A percentile compares a stretch with the other conserved stretches of the same genome.
These are phyloP conservation scores for Amorpha juglandis DNA, from an alignment of 2,888 invertebrate genomes.

Conservation along the genomic window DNA sequence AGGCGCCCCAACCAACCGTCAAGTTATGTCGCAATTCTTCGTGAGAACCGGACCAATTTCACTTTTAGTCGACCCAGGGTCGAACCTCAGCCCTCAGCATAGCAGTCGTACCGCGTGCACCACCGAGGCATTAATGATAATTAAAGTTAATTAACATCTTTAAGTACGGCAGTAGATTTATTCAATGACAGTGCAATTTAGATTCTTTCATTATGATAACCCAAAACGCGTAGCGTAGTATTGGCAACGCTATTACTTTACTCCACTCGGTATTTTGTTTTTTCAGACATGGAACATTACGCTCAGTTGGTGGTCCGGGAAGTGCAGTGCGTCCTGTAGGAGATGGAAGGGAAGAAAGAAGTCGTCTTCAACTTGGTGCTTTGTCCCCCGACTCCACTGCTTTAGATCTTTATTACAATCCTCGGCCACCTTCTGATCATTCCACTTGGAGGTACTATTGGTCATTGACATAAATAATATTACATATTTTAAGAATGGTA, in stretches of 20 bases:
- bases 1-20: no score
- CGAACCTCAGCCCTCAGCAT: no score
- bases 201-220: neutral
- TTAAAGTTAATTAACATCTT: no score
- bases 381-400: slow-evolving; percentile 87
- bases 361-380: slow-evolving; percentile 88
- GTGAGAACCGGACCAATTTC: no score
- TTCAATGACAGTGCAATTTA: no score
- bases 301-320: slow-evolving; percentile 71
- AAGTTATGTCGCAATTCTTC: no score
- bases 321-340: slow-evolving; percentile 87
- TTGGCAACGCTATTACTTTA: neutral
- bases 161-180: no score
- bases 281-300: slow-evolving; percentile 75
- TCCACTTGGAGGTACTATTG: slow-evolving; percentile 79
- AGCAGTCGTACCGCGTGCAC: no score
- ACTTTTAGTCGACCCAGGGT: no score
- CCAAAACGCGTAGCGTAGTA: neutral
- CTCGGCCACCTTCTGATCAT: slow-evolving; percentile 87
- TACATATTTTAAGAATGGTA: neutral
- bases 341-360: slow-evolving; percentile 92
- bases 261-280: neutral
- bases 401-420: slow-evolving; percentile 92
- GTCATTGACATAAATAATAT: neutral
- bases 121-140: no score